These are phyloP conservation scores for Olivierus martensii DNA, from an alignment of 1,140 invertebrate species.

Conservation along the genomic window DNA sequence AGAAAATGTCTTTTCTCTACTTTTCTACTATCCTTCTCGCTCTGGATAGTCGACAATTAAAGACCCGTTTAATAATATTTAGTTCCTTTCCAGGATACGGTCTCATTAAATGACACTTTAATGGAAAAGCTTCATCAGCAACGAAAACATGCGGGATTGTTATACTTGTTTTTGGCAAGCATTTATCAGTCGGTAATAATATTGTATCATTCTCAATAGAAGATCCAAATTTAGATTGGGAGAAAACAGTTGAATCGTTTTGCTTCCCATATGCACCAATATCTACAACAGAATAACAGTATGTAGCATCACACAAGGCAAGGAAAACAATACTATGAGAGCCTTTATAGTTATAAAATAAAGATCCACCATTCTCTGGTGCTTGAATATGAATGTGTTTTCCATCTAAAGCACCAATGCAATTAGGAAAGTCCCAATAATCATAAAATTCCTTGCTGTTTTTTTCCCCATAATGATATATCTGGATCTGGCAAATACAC, in stretches of 20 bases:
- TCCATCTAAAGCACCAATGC: too few relatives aligned
- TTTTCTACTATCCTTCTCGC: too few relatives aligned
- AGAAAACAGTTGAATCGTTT: conserved; percentile 10
- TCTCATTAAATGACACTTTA: conserved; percentile 31
- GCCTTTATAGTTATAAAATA: too few relatives aligned
- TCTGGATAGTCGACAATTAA: conserved; percentile 17
- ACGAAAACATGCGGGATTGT: conserved; percentile 14
- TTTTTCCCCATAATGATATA: too few relatives aligned
- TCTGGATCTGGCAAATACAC: too few relatives aligned
- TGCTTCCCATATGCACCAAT: conserved; percentile 3
- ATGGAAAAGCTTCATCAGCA: conserved; percentile 19
- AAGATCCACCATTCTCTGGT: too few relatives aligned
- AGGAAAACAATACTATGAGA: too few relatives aligned
- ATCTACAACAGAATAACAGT: neutral
- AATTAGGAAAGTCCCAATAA: too few relatives aligned
- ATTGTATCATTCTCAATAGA: neutral
- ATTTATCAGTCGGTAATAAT: neutral
- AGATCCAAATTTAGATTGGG: conserved; percentile 6
- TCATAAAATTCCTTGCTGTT: too few relatives aligned
- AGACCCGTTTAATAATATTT: conserved; percentile 17
- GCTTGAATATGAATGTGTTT: too few relatives aligned
- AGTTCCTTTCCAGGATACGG: conserved; percentile 27
- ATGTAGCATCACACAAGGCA: neutral
- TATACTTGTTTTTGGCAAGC: neutral
- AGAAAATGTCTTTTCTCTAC: too few relatives aligned